Evolutionary conservation across 2,113 vertebrate species (phyloP), one percentile per base, ranked within the genome.

Genomic region (Gyps fulvus): DNA sequence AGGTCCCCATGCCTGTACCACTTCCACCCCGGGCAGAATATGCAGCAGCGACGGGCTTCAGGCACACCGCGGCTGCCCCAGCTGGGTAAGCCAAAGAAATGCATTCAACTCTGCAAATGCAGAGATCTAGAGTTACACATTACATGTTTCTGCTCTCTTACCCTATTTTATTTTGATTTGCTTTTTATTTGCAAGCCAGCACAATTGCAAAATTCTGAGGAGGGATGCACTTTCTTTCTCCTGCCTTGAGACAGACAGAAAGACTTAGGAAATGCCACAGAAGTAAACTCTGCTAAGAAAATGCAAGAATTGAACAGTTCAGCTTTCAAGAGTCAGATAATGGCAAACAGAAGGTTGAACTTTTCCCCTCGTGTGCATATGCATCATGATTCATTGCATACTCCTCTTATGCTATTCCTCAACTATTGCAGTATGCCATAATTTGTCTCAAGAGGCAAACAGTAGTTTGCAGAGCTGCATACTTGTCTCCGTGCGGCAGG

Each of bases 271-370:
- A 96, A 96, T 70, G 59, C 90, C 95, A 66, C 88, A 95, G 95
- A 93, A 96, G 93, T 73, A 89, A 92, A 90, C 71, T 78, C 93
- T 1, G 2, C 74, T 49, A 78, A 45, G 96, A 95, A 96, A 97
- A 92, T 43, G 92, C 92, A 97, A 90, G 95, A 86, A 95, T 43
- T 12, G 90, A 96, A 70, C 79, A 59, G 96, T 96, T 97, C 96
- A 97, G 88, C 95, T 95, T 97, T 95, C 92, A 94, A 73, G 92
- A 95, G 96, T 25, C 90, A 97, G 97, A 96, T 97, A 97, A 97
- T 97, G 95, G 96, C 95, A 97, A 97, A 97, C 97, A 97, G 97
- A 97, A 97, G 97, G 97, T 97, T 97, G 97, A 97, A 97, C 97
- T 97, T 97, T 97, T 96, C 96, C 97, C 97, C 97, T 93, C 79